These are phyloP conservation scores for Halcyon malimbica DNA, from an alignment of 2,113 vertebrate genomes.

Conservation along the genomic window DNA sequence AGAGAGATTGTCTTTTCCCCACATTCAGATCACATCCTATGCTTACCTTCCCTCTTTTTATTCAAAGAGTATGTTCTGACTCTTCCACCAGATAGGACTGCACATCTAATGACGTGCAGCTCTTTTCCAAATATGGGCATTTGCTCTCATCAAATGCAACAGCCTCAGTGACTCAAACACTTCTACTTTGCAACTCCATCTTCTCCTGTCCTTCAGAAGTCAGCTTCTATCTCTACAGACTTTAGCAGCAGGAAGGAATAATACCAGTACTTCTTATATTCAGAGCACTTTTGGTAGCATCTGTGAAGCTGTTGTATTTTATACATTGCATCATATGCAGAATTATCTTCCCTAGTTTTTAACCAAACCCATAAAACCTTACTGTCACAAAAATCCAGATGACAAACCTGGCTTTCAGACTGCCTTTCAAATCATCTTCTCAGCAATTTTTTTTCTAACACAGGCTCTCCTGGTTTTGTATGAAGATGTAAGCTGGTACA, in stretches of 20 bases:
- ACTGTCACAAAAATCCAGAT: neutral
- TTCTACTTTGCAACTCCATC: neutral
- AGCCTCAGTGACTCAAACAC: neutral
- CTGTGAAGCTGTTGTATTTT: neutral
- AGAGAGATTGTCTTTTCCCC: neutral
- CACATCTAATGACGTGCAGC: fast-evolving
- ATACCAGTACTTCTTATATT: neutral
- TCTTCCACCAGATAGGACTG: neutral
- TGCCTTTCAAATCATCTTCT: neutral
- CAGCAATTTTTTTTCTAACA: neutral
- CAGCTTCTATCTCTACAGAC: neutral
- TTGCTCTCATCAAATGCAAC: neutral
- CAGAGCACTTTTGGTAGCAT: neutral
- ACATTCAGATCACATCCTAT: neutral
- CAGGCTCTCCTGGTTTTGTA: neutral
- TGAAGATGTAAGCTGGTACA: neutral
- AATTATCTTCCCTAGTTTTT: neutral
- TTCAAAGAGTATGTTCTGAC: neutral
- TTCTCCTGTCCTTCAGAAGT: neutral
- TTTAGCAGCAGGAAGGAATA: neutral
- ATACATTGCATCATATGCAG: neutral
- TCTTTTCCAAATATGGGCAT: neutral
- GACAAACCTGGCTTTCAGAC: neutral
- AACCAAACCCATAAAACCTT: neutral
- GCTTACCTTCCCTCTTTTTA: neutral